Conservation (phyloP, 1,140 invertebrate genomes). For the Ceratosolen solmsi region DNA sequence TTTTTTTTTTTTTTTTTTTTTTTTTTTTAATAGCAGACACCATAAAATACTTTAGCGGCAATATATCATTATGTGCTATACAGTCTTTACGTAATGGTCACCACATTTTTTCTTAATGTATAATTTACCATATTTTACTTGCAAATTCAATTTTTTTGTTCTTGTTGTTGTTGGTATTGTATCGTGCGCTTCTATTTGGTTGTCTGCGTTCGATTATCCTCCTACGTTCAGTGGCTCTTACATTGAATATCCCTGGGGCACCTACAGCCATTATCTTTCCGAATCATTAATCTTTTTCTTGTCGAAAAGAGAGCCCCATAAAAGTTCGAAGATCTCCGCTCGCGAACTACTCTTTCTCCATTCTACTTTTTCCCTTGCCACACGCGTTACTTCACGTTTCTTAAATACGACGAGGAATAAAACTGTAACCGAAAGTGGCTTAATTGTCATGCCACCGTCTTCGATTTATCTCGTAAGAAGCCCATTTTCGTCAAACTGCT, state of each 20-base stretch:
- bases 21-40: not conserved
- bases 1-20: too few relatives aligned
- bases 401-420: slow-evolving; percentile 23
- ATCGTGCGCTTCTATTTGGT: not conserved
- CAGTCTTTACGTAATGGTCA: not conserved
- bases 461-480: slow-evolving; percentile 17
- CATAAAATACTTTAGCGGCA: not conserved
- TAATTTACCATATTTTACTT: slow-evolving; percentile 22
- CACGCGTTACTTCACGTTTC: slow-evolving; percentile 25
- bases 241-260: slow-evolving; percentile 27
- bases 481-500: not conserved
- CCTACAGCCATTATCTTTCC: slow-evolving; percentile 42
- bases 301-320: slow-evolving; percentile 36
- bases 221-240: not conserved
- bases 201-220: slow-evolving; percentile 22
- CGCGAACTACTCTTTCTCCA: not conserved
- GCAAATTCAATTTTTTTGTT: slow-evolving; percentile 16
- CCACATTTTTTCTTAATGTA: not conserved
- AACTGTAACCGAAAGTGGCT: slow-evolving; percentile 37
- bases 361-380: not conserved
- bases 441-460: slow-evolving; percentile 27
- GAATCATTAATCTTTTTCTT: slow-evolving; percentile 48
- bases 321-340: slow-evolving; percentile 36
- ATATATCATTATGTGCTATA: not conserved
- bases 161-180: not conserved